These are phyloP conservation scores for Salvelinus alpinus DNA, from an alignment of 2,113 vertebrate species.

Conservation along the genomic window DNA sequence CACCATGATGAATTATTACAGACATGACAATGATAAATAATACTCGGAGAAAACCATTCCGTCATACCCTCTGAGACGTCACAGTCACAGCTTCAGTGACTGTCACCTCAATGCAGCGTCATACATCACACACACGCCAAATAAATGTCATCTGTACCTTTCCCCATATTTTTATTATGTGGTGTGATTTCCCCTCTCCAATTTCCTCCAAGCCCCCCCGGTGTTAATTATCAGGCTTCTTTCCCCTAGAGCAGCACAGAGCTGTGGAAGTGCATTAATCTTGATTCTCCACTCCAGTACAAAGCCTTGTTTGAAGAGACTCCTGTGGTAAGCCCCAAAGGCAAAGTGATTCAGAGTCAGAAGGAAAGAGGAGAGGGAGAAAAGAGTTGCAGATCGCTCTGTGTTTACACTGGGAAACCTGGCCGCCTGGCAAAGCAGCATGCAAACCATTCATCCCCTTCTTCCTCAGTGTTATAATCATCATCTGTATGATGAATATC, in stretches of 20 bases:
- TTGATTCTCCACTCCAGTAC: constrained; percentile 72
- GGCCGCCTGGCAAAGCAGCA: constrained; percentile 24
- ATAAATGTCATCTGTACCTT: constrained; percentile 38
- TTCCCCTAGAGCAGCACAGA: constrained; percentile 46
- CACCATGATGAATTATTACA: not conserved
- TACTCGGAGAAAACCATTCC: not conserved
- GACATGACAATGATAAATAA: not conserved
- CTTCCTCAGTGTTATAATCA: constrained; percentile 15
- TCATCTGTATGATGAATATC: constrained; percentile 37
- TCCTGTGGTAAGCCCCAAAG: constrained; percentile 70
- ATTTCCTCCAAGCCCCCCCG: constrained; percentile 58
- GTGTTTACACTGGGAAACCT: constrained; percentile 40
- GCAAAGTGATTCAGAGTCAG: constrained; percentile 56
- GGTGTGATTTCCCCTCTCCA: constrained; percentile 38
- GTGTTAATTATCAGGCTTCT: constrained; percentile 74
- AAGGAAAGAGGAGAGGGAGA: constrained; percentile 30
- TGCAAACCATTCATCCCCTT: constrained; percentile 43
- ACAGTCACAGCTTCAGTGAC: constrained; percentile 17
- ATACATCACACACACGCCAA: constrained; percentile 29
- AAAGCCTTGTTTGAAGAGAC: constrained; percentile 73
- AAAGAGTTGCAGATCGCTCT: constrained; percentile 37
- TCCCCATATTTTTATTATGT: constrained; percentile 43
- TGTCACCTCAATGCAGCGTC: constrained; percentile 38
- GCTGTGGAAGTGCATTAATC: constrained; percentile 76
- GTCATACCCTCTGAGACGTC: not conserved